Evolutionary conservation across 2,113 vertebrate species (phyloP), one percentile per base, ranked within the genome.

Genomic region (Garra rufa): DNA sequence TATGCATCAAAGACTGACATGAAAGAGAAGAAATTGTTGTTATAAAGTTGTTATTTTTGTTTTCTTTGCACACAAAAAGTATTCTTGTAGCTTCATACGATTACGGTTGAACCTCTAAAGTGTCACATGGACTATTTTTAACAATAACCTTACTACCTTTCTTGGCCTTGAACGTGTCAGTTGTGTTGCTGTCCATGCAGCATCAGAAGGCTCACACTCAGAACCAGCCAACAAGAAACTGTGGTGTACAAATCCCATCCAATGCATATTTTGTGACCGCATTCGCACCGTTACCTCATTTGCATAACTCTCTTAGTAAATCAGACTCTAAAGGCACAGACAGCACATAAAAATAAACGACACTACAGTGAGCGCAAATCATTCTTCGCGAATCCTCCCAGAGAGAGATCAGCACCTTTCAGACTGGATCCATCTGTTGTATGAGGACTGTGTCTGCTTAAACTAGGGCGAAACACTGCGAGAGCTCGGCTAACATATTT

Each of bases 401-500:
- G 26, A 28, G 34, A 81, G 28, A 81, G 48, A 76, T 24, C 44
- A 38, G 26, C 38, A n/a, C 24, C 83, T 26, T 41, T 30, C 43
- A 67, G 82, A 76, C 38, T 71, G 63, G 34, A 26, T 65, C 57
- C 55, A 41, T 81, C 78, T 76, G 84, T 50, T 70, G 65, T 59
- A 59, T 77, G 38, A 76, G 46, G 30, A 69, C 21, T 21, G 28
- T 34, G 59, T 75, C 81, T 73, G 70, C 59, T 79, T 11, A 76
- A 87, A 85, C 80, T 81, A 76, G 81, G 81, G 41, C 83, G 52
- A 74, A 59, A 44, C 67, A 80, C 57, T 57, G 41, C 11, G 48
- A 61, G 48, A 71, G 73, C 80, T 57, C 61, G 9, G 28, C 34
- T 71, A 84, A 83, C 76, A 86, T 83, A 83, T 86, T 86, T 83